Evolutionary conservation across 1,140 invertebrate genomes (phyloP).

Genomic region (Drosophila micromelanica): DNA sequence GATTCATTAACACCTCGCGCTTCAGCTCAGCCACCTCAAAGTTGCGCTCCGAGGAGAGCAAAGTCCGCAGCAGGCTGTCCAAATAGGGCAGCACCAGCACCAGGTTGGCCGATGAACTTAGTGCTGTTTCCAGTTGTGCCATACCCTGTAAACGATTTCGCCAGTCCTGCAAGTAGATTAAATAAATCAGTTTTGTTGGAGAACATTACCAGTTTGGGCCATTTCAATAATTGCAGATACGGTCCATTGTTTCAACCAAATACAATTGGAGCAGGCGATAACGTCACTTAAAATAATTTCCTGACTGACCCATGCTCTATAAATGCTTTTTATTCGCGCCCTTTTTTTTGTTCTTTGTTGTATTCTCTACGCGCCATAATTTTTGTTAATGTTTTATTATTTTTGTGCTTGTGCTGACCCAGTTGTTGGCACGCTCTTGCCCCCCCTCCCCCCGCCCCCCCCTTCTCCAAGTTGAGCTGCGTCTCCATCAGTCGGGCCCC

Average conservation of each 20-base stretch:
- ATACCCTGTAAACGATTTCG: constrained; percentile 86
- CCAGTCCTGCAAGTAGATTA: constrained; percentile 85
- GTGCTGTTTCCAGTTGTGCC: constrained; percentile 85
- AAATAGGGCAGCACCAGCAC: constrained; percentile 86
- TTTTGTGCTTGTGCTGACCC: constrained; percentile 67
- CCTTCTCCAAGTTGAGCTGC: constrained; percentile 28
- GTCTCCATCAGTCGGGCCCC: constrained; percentile 39
- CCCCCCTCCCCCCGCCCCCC: constrained; percentile 21
- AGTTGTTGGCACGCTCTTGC: constrained; percentile 67
- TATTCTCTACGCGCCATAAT: constrained; percentile 68
- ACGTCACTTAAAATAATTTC: constrained; percentile 43
- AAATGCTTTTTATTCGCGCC: constrained; percentile 23
- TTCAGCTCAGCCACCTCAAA: constrained; percentile 79
- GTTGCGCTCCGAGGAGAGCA: constrained; percentile 85
- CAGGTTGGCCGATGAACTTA: constrained; percentile 85
- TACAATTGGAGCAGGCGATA: constrained; percentile 29
- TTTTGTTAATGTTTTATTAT: constrained; percentile 81
- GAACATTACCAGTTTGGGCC: neutral
- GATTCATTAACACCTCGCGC: constrained; percentile 72
- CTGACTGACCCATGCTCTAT: constrained; percentile 14
- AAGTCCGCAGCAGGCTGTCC: constrained; percentile 87
- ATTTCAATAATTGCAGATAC: constrained; percentile 37
- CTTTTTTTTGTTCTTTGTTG: constrained; percentile 24
- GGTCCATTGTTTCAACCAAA: constrained; percentile 15
- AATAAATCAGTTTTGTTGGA: neutral